These are phyloP conservation scores for Drosophila nigricruria DNA, from an alignment of 2,888 invertebrate genomes.

Conservation along the genomic window DNA sequence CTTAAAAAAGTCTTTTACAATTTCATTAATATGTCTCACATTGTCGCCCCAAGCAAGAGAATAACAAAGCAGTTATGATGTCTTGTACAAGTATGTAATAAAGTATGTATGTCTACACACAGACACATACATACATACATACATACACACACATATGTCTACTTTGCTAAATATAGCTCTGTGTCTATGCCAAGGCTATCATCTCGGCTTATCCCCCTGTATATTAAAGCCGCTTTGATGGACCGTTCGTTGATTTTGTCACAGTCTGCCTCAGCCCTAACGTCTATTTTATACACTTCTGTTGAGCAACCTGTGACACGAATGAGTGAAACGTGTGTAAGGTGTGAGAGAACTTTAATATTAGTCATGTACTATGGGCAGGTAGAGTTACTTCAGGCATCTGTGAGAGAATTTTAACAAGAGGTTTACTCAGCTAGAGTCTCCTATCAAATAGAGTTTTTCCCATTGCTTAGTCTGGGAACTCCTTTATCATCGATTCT, in stretches of 20 bases:
- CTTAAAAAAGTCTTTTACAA: not conserved
- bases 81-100: not conserved
- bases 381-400: too few relatives aligned
- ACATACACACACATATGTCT: not conserved
- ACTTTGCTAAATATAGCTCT: conserved; percentile 6
- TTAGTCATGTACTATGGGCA: too few relatives aligned
- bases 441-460: too few relatives aligned
- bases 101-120: conserved; percentile 11
- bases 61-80: conserved; percentile 20
- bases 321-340: too few relatives aligned
- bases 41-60: not conserved
- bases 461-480: too few relatives aligned
- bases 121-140: too few relatives aligned
- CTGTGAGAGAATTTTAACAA: too few relatives aligned
- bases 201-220: conserved; percentile 48
- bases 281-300: conserved; percentile 31
- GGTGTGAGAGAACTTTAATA: not conserved
- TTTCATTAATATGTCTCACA: conserved; percentile 1
- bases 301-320: not conserved
- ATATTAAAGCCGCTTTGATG: conserved; percentile 28
- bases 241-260: conserved; percentile 10
- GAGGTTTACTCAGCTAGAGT: too few relatives aligned
- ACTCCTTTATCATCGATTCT: too few relatives aligned
- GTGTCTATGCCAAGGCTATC: conserved; percentile 25
- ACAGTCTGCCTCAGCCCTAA: conserved; percentile 17